Evolutionary conservation across 2,797 vertebrate species (phyloP).

Genomic region (Silurus lanzhouensis): DNA sequence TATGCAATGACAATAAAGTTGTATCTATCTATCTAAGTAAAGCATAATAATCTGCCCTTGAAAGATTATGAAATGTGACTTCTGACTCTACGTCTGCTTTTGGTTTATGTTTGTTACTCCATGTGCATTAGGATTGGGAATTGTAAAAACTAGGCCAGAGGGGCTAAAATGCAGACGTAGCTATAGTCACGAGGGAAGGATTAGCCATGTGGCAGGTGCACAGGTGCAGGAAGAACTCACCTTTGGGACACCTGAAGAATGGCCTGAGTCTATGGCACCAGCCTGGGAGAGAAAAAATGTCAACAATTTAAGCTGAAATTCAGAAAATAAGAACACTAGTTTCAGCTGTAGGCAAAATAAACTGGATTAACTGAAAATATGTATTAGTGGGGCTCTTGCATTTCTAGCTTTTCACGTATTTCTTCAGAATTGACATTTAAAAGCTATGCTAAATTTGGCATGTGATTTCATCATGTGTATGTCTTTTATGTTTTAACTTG

Average conservation of each 20-base stretch:
- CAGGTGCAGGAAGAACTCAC: conserved; percentile 52
- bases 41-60: conserved; percentile 15
- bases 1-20: too few species aligned
- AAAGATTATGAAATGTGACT: conserved; percentile 30
- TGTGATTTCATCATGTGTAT: conserved; percentile 61
- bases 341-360: conserved; percentile 26
- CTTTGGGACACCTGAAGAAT: conserved; percentile 56
- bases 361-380: neutral
- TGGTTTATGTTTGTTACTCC: neutral
- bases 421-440: conserved; percentile 45
- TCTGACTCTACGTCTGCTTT: conserved; percentile 15
- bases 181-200: conserved; percentile 54
- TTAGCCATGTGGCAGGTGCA: conserved; percentile 49
- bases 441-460: conserved; percentile 44
- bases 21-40: neutral
- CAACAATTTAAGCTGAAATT: conserved; percentile 31
- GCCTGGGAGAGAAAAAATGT: conserved; percentile 9
- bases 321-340: conserved; percentile 17
- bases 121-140: conserved; percentile 22
- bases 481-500: conserved; percentile 61
- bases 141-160: conserved; percentile 45
- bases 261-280: conserved; percentile 29
- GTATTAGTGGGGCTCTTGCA: conserved; percentile 4
- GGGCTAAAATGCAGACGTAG: conserved; percentile 42
- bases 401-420: conserved; percentile 38